Evolutionary conservation across 2,113 vertebrate species (phyloP).

Genomic region (Etheostoma spectabile): DNA sequence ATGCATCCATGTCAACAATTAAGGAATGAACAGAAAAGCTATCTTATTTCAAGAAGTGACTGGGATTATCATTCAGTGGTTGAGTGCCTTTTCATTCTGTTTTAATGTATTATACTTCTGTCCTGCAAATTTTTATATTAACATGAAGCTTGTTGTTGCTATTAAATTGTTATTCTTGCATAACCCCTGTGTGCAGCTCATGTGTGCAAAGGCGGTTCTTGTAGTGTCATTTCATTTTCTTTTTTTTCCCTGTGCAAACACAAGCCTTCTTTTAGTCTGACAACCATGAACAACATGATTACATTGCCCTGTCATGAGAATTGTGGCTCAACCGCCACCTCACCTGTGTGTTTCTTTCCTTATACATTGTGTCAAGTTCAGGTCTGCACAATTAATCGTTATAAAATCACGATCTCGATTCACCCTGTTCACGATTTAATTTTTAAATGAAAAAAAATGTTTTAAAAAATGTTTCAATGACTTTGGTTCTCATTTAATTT

Average conservation of each 20-base stretch:
- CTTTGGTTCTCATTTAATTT: too few species aligned
- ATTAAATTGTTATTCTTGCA: not conserved
- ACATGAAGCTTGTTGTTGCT: too few species aligned
- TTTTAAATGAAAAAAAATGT: too few species aligned
- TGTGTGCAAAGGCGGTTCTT: conserved; percentile 30
- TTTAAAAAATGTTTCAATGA: too few species aligned
- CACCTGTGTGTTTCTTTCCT: conserved; percentile 11
- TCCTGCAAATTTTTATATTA: too few species aligned
- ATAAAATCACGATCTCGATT: too few species aligned
- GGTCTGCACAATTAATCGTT: too few species aligned
- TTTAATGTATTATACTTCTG: not conserved
- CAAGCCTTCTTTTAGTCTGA: conserved; percentile 12
- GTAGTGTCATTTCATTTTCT: conserved; percentile 15
- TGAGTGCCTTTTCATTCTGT: not conserved
- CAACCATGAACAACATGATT: conserved; percentile 8
- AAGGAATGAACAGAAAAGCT: not conserved
- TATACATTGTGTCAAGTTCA: too few species aligned
- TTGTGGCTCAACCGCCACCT: not conserved
- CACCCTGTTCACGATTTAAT: too few species aligned
- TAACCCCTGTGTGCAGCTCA: conserved; percentile 9
- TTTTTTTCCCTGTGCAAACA: conserved; percentile 48
- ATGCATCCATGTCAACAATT: not conserved
- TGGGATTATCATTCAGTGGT: not conserved
- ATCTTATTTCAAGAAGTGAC: not conserved
- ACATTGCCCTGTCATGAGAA: conserved; percentile 5